phyloP scores from a whole-genome alignment of 1,140 invertebrate genomes.

The Caenorhabditis latens region DNA sequence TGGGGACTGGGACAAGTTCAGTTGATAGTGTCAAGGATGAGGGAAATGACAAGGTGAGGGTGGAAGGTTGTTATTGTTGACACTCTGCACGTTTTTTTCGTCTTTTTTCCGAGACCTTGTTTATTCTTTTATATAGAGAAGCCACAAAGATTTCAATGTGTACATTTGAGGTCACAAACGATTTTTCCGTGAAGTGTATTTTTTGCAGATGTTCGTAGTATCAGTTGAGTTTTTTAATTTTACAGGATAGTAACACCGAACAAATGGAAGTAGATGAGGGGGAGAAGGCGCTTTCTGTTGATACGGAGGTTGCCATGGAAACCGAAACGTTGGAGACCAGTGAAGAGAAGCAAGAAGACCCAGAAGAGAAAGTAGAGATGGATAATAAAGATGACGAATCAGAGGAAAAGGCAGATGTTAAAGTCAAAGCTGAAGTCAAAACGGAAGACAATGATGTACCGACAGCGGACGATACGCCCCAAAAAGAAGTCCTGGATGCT shows the following conservation, averaged over 20 bases:
- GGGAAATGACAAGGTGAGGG: slow-evolving; percentile 40
- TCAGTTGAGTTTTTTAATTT: neutral
- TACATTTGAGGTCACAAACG: slow-evolving; percentile 8
- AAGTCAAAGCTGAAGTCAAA: neutral
- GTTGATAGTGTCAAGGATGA: slow-evolving; percentile 3
- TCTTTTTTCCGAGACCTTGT: slow-evolving; percentile 7
- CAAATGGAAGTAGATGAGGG: slow-evolving; percentile 23
- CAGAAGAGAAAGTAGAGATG: neutral
- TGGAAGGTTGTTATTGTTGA: slow-evolving; percentile 34
- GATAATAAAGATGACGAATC: neutral
- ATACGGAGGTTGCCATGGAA: neutral
- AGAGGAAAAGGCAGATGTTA: neutral
- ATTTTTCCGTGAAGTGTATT: neutral
- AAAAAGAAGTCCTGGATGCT: too few relatives aligned
- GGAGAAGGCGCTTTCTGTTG: neutral
- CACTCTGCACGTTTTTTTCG: slow-evolving; percentile 1
- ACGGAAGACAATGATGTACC: neutral
- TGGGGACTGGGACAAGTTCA: slow-evolving; percentile 1
- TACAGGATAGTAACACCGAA: neutral
- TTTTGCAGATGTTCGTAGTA: neutral
- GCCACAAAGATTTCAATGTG: neutral
- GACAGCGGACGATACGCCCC: neutral
- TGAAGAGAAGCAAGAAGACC: neutral
- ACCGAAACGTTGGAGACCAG: neutral
- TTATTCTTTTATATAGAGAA: neutral